Conservation (phyloP, 2,888 invertebrate species). For the Chrysopilus asiliformis region DNA sequence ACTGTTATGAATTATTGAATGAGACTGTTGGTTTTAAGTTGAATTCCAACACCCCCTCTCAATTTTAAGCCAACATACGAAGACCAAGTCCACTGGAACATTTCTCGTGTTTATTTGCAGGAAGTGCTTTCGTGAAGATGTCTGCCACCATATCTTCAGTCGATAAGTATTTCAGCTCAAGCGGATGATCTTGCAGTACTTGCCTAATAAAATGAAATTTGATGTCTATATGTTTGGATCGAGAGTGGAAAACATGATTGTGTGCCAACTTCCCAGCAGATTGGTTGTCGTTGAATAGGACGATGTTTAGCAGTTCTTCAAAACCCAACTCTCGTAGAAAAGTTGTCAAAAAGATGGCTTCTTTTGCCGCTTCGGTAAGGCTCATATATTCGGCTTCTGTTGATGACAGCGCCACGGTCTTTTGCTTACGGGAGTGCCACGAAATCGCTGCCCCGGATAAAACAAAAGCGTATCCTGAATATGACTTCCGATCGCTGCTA, state of each 20-base stretch:
- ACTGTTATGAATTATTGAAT: too few species aligned
- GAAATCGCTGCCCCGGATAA: too few species aligned
- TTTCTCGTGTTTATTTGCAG: conserved; percentile 13
- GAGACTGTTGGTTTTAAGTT: too few species aligned
- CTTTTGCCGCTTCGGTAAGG: too few species aligned
- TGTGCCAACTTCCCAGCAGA: conserved; percentile 10
- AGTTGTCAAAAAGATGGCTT: too few species aligned
- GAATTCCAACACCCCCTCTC: background rate
- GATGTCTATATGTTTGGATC: conserved; percentile 13
- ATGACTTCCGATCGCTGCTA: conserved; percentile 6
- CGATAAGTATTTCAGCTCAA: conserved; percentile 9
- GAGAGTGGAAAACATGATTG: conserved; percentile 10
- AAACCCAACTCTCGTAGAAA: too few species aligned
- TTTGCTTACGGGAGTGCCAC: too few species aligned
- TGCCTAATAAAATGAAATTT: too few species aligned
- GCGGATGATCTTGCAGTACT: conserved; percentile 9
- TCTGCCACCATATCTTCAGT: conserved; percentile 13
- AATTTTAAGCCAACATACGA: background rate
- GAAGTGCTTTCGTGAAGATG: conserved; percentile 11
- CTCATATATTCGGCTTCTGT: too few species aligned
- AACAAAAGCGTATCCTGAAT: conserved; percentile 3
- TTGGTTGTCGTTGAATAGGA: too few species aligned
- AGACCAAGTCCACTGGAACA: background rate
- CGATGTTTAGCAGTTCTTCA: too few species aligned
- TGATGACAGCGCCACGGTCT: too few species aligned